Percentiles rank a stretch among this genome's conserved stretches.
phyloP scores from a whole-genome alignment of 2,797 vertebrate species.

The Enteromius mattozi region DNA sequence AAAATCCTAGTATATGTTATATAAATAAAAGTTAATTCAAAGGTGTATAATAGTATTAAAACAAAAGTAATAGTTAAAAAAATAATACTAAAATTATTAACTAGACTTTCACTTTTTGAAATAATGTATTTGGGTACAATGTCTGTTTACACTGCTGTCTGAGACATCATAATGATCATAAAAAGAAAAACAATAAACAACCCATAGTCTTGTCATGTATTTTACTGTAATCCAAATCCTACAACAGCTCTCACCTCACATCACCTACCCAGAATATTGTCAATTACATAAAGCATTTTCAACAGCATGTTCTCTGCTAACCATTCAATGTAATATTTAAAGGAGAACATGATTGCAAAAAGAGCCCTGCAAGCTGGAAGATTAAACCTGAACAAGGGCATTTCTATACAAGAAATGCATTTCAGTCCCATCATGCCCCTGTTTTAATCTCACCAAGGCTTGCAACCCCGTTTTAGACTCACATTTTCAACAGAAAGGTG shows the following conservation, averaged over 20 bases:
- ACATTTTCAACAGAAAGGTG: slow-evolving; percentile 15
- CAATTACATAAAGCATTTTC: slow-evolving; percentile 35
- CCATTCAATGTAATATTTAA: slow-evolving; percentile 38
- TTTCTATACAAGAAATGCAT: slow-evolving; percentile 41
- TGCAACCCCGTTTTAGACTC: slow-evolving; percentile 12
- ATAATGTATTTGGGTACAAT: not conserved
- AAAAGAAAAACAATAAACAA: not conserved
- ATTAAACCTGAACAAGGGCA: slow-evolving; percentile 29
- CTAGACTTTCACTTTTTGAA: not conserved
- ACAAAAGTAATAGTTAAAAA: not conserved
- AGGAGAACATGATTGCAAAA: slow-evolving; percentile 35
- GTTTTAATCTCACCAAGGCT: slow-evolving; percentile 40
- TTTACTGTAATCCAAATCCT: slow-evolving; percentile 13
- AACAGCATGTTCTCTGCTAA: slow-evolving; percentile 26
- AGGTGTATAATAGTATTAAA: not conserved
- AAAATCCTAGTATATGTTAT: too few species aligned
- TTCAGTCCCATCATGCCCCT: slow-evolving; percentile 33
- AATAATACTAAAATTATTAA: not conserved
- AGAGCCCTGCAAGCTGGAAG: slow-evolving; percentile 1
- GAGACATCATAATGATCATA: not conserved
- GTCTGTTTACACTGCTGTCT: not conserved
- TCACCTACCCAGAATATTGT: slow-evolving; percentile 20
- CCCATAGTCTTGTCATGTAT: not conserved
- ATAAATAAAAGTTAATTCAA: too few species aligned
- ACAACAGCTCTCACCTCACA: slow-evolving; percentile 7